Conservation (phyloP, 1,140 invertebrate species). For the Aphelenchoides avenae region DNA sequence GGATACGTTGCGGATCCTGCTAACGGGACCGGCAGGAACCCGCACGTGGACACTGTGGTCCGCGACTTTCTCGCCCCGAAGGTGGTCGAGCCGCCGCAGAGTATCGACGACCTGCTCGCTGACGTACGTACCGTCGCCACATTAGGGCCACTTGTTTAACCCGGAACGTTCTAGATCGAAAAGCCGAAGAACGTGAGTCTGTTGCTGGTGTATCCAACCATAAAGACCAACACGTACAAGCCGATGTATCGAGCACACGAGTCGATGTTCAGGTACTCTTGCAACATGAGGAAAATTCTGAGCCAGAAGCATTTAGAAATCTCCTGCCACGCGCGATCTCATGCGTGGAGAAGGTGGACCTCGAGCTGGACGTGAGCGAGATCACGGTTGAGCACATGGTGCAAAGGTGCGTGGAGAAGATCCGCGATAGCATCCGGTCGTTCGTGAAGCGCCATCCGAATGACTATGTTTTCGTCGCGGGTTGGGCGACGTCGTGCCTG, state of each 20-base stretch:
- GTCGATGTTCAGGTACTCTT: not conserved
- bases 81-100: no score
- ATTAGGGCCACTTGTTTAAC: no score
- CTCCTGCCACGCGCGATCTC: conserved; percentile 23
- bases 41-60: no score
- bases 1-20: no score
- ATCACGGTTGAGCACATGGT: conserved; percentile 18
- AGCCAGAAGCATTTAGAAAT: conserved; percentile 25
- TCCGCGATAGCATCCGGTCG: conserved; percentile 27
- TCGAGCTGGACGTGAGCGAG: conserved; percentile 21
- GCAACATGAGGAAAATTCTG: conserved; percentile 1
- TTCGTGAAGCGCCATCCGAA: conserved; percentile 36
- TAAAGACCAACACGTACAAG: not conserved
- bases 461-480: conserved; percentile 43
- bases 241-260: not conserved
- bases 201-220: no score
- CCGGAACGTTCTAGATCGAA: no score
- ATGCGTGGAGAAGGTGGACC: conserved; percentile 42
- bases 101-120: no score
- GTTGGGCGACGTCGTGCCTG: conserved; percentile 39
- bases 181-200: no score
- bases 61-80: no score
- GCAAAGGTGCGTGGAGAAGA: conserved; percentile 24
- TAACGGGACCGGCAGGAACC: no score
- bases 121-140: no score